Evolutionary conservation across 2,113 vertebrate genomes (phyloP).

Genomic region (Papio anubis): DNA sequence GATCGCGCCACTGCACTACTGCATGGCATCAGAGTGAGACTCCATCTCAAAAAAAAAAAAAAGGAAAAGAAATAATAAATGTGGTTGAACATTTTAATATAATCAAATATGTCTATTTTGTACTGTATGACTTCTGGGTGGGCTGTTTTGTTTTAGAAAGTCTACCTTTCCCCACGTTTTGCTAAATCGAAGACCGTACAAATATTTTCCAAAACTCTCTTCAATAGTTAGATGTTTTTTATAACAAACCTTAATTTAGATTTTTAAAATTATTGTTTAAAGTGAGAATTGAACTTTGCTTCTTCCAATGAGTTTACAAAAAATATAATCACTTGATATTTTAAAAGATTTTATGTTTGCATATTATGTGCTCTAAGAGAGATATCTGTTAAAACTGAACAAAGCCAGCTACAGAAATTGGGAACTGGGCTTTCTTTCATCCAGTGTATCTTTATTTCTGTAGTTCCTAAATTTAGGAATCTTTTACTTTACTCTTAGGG

Average conservation of each 20-base stretch:
- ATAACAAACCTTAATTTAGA: not conserved
- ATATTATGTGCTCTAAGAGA: not conserved
- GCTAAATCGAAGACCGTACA: not conserved
- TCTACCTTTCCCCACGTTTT: not conserved
- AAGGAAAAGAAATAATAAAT: not conserved
- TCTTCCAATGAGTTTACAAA: not conserved
- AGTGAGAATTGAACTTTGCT: not conserved
- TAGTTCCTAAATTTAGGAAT: not conserved
- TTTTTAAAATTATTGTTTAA: not conserved
- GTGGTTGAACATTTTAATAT: not conserved
- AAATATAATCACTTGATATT: not conserved
- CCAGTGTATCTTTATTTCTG: not conserved
- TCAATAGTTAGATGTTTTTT: not conserved
- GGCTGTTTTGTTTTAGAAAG: not conserved
- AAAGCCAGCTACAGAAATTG: not conserved
- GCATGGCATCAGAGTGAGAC: too few relatives aligned
- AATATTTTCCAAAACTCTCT: not conserved
- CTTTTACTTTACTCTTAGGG: not conserved
- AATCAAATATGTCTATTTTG: not conserved
- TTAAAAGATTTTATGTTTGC: not conserved
- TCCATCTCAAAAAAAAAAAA: too few relatives aligned
- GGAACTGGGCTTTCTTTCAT: not conserved
- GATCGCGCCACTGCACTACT: too few relatives aligned
- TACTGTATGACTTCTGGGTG: not conserved
- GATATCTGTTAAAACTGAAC: not conserved